A percentile compares a stretch with the other conserved stretches of the same genome.
Evolutionary conservation across 1,140 invertebrate genomes (phyloP).

Genomic region (Lysiphlebus fabarum): DNA sequence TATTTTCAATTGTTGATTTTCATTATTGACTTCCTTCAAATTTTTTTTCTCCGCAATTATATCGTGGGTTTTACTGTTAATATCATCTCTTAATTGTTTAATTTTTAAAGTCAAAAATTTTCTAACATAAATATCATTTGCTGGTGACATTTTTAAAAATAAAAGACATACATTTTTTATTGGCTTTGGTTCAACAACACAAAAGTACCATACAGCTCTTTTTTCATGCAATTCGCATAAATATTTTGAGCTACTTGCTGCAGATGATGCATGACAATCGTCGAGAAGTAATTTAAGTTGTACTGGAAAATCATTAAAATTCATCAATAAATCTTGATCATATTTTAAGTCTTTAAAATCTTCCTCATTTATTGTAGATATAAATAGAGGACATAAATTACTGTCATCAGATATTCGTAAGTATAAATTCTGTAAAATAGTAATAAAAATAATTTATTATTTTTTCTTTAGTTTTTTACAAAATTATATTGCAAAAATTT

Average conservation of each 20-base stretch:
- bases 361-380: conserved; percentile 65
- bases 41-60: conserved; percentile 51
- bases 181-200: conserved; percentile 76
- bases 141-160: conserved; percentile 66
- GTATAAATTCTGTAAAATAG: conserved; percentile 47
- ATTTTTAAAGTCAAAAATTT: conserved; percentile 71
- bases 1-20: conserved; percentile 54
- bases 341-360: conserved; percentile 74
- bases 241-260: conserved; percentile 56
- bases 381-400: conserved; percentile 72
- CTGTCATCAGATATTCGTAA: conserved; percentile 69
- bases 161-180: conserved; percentile 76
- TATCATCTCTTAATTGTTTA: conserved; percentile 57
- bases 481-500: too few species aligned
- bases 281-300: conserved; percentile 71
- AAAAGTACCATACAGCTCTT: conserved; percentile 59
- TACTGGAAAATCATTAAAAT: conserved; percentile 76
- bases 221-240: conserved; percentile 58
- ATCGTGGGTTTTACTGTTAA: conserved; percentile 48
- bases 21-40: conserved; percentile 51
- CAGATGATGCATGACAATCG: conserved; percentile 55
- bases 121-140: conserved; percentile 69
- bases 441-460: conserved; percentile 9
- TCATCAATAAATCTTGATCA: conserved; percentile 73
- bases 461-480: not conserved